Evolutionary conservation across 2,888 invertebrate genomes (phyloP).

Genomic region (Drosophila kuntzei): DNA sequence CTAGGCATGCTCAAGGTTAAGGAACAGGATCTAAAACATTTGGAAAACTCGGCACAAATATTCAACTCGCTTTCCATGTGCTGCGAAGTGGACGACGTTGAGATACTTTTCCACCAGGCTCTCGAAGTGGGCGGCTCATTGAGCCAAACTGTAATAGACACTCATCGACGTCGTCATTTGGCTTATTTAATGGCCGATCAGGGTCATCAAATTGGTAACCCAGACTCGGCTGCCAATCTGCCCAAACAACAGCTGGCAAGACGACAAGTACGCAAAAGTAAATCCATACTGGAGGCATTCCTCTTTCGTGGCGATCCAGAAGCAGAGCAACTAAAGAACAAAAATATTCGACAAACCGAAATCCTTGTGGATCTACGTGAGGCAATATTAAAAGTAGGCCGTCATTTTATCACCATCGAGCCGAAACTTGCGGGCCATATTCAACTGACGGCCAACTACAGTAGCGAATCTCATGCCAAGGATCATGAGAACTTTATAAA

Average conservation of each 20-base stretch:
- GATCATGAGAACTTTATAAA: constrained; percentile 98
- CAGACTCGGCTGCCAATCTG: constrained; percentile 94
- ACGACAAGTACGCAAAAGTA: constrained; percentile 95
- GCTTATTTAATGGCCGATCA: constrained; percentile 99
- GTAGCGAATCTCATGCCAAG: constrained; percentile 96
- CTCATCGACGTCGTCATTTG: constrained; percentile 95
- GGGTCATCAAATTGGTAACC: constrained; percentile 96
- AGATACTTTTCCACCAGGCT: constrained; percentile 90
- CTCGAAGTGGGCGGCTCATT: constrained; percentile 92
- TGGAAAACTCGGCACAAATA: constrained; percentile 98
- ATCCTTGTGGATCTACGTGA: constrained; percentile 98
- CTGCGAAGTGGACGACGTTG: constrained; percentile 95
- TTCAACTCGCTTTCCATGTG: constrained; percentile 99
- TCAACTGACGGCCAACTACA: constrained; percentile 95
- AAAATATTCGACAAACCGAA: constrained; percentile 99
- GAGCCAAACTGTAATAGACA: constrained; percentile 91
- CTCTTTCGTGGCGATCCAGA: constrained; percentile 91
- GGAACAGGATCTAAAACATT: constrained; percentile 92
- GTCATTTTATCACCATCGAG: constrained; percentile 97
- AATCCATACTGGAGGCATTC: constrained; percentile 95
- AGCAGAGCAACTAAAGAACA: constrained; percentile 94
- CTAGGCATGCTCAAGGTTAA: constrained; percentile 96
- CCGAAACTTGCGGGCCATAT: constrained; percentile 93
- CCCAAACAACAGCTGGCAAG: constrained; percentile 96
- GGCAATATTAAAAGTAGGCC: constrained; percentile 95